These are phyloP conservation scores for Harlomillsia oculata DNA, from an alignment of 1,140 invertebrate genomes.

Conservation along the genomic window DNA sequence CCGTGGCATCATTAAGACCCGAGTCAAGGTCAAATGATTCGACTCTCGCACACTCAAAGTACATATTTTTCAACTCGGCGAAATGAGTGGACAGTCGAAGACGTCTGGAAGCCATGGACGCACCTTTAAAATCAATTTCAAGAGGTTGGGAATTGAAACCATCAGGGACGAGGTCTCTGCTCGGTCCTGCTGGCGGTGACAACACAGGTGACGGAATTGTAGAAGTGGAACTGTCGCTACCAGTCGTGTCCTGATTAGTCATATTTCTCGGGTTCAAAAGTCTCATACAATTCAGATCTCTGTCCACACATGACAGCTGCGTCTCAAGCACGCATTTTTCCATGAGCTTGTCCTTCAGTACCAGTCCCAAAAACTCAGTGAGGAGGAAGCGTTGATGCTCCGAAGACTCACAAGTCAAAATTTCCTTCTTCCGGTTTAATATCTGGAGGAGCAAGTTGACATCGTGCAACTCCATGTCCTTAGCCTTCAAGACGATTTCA, in stretches of 20 bases:
- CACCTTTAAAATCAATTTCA: constrained; percentile 26
- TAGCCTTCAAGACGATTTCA: constrained; percentile 12
- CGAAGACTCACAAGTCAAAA: constrained; percentile 67
- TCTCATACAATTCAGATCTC: constrained; percentile 64
- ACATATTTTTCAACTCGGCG: constrained; percentile 80
- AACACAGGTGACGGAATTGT: not conserved
- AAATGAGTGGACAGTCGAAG: constrained; percentile 76
- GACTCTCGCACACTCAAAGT: constrained; percentile 64
- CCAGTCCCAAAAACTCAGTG: constrained; percentile 71
- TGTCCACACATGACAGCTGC: constrained; percentile 66
- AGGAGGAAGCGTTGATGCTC: constrained; percentile 67
- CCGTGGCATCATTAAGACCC: constrained; percentile 32
- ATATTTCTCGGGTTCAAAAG: constrained; percentile 44
- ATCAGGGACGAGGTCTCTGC: not conserved
- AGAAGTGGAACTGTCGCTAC: not conserved
- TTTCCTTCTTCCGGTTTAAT: constrained; percentile 63
- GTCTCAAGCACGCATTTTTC: constrained; percentile 55
- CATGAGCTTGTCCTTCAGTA: constrained; percentile 63
- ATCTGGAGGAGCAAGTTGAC: constrained; percentile 73
- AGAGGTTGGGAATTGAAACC: constrained; percentile 13
- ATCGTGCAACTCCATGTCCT: constrained; percentile 63
- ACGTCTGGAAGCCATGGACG: constrained; percentile 55
- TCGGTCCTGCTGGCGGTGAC: not conserved
- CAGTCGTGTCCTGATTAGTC: not conserved
- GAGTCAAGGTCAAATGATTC: constrained; percentile 48